Evolutionary conservation across 2,888 invertebrate species (phyloP), one percentile per base, ranked within the genome.

Genomic region (Trachelus tabidus): DNA sequence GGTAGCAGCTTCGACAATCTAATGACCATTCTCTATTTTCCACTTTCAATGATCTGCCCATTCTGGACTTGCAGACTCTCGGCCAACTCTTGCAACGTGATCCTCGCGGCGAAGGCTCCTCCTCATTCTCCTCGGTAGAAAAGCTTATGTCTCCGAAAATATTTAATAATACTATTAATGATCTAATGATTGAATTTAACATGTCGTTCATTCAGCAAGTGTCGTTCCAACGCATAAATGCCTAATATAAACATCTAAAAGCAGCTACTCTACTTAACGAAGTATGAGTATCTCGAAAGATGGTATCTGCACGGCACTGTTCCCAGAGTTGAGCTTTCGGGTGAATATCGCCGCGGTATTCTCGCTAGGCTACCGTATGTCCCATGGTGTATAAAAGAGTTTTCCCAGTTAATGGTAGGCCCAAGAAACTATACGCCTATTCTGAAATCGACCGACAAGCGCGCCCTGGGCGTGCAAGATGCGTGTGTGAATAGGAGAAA

Each of bases 391-490:
- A 3, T 35, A 12, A 35, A 40, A 40, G 23, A 56, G 6, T 23
- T 56, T 56, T 15, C 56, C 56, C 56, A 56, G 56, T 56, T 56
- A 56, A 56, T 2, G 15, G 23, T 23, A 23, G 40, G 15, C 2
- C 23, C 9, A 6, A 23, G 23, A 23, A 40, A 23, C 40, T 40
- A 40, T 23, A 15, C 40, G 56, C 56, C 77, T 80, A 83, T 85
- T 76, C 11, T 12, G 77, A 79, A 68, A 79, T 77, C 75, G 73
- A 81, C 85, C 82, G 75, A 84, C 82, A 88, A 89, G 89, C 88
- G 83, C 89, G 87, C 87, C 85, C 83, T 85, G 83, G 85, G 86
- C 87, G 83, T 87, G 87, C 85, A 88, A 85, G 85, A 89, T 90
- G 90, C 89, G 86, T 88, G 89, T 87, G 87, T 82, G 76, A 68